These are phyloP conservation scores for Cacoxenus indagator DNA, from an alignment of 2,888 invertebrate species.

Conservation along the genomic window DNA sequence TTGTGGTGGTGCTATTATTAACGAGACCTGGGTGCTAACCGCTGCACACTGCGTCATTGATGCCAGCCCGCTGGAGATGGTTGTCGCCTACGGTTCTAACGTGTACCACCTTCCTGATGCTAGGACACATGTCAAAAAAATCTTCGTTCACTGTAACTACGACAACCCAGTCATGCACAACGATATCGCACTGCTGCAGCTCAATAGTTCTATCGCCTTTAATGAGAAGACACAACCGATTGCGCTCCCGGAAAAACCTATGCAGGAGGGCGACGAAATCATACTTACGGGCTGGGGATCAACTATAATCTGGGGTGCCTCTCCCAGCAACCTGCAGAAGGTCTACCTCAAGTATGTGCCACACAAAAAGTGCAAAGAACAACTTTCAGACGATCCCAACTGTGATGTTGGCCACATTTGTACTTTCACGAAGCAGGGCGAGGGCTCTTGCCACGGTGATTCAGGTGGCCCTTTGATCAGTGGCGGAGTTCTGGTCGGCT, in stretches of 20 bases:
- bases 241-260: constrained; percentile 60
- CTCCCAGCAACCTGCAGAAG: constrained; percentile 74
- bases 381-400: constrained; percentile 68
- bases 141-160: constrained; percentile 42
- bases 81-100: constrained; percentile 50
- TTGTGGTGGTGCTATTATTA: constrained; percentile 59
- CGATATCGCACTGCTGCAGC: constrained; percentile 77
- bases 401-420: constrained; percentile 74
- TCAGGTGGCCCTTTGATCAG: constrained; percentile 50
- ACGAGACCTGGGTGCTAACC: constrained; percentile 44
- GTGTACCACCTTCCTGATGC: constrained; percentile 35
- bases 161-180: constrained; percentile 63
- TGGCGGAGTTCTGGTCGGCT: constrained; percentile 42
- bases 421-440: constrained; percentile 72
- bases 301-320: constrained; percentile 67
- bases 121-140: constrained; percentile 25
- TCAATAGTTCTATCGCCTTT: constrained; percentile 72
- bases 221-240: constrained; percentile 72
- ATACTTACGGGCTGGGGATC: constrained; percentile 76
- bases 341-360: constrained; percentile 72
- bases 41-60: constrained; percentile 52
- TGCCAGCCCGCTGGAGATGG: constrained; percentile 25
- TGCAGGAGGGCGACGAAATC: constrained; percentile 70
- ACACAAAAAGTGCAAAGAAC: constrained; percentile 71
- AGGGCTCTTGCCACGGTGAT: constrained; percentile 68